Percentiles rank a stretch among this genome's conserved stretches.
Evolutionary conservation across 2,113 vertebrate species (phyloP).

Genomic region (human (Homo sapiens)): DNA sequence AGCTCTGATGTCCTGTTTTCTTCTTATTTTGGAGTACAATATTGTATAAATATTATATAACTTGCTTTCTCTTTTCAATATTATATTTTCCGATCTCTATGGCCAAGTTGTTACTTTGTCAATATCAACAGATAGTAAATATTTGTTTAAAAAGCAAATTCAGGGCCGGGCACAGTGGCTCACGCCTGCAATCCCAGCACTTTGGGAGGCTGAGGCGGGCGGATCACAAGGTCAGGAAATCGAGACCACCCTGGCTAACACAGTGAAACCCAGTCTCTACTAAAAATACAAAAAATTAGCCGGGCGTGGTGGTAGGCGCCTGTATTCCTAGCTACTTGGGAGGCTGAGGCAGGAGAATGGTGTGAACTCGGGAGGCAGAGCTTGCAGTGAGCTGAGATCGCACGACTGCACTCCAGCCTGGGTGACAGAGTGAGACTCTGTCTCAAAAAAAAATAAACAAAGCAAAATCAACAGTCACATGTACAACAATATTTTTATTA

Average conservation of each 20-base stretch:
- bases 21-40: neutral
- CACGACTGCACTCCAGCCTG: too few relatives aligned
- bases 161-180: too few relatives aligned
- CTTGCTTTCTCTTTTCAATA: neutral
- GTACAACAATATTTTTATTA: neutral
- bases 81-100: neutral
- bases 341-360: too few relatives aligned
- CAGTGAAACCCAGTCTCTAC: too few relatives aligned
- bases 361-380: too few relatives aligned
- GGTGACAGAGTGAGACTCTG: too few relatives aligned
- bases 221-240: too few relatives aligned
- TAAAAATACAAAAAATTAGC: too few relatives aligned
- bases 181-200: too few relatives aligned
- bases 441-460: neutral
- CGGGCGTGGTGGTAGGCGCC: rapidly evolving
- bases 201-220: too few relatives aligned
- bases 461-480: neutral
- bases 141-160: neutral
- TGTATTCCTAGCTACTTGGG: too few relatives aligned
- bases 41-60: neutral
- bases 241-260: too few relatives aligned
- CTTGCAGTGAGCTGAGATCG: rapidly evolving
- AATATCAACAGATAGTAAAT: neutral
- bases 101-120: neutral
- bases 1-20: neutral